Conservation (phyloP, 2,888 invertebrate species). For the Thymelicus acteon region DNA sequence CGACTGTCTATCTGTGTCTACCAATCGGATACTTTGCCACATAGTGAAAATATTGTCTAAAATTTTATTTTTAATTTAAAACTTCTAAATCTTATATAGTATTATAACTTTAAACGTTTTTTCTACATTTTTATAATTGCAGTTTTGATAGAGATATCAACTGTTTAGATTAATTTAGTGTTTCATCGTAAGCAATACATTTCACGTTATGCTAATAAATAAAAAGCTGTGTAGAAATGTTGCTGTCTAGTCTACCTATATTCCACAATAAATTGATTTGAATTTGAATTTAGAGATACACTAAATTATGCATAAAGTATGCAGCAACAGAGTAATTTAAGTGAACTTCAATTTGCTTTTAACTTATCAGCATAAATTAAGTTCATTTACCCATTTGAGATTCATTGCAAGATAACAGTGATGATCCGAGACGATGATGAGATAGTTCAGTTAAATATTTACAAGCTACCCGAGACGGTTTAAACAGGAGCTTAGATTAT, state of each 20-base stretch:
- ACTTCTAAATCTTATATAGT: too few species aligned
- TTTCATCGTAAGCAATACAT: neutral
- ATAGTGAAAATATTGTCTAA: too few species aligned
- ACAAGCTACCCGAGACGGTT: slow-evolving; percentile 60
- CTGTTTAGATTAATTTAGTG: too few species aligned
- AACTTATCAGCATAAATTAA: neutral
- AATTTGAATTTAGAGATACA: too few species aligned
- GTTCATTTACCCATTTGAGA: slow-evolving; percentile 7
- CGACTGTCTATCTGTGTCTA: too few species aligned
- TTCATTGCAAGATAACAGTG: neutral
- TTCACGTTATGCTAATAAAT: neutral
- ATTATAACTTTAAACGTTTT: too few species aligned
- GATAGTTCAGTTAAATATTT: slow-evolving; percentile 50
- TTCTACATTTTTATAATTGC: too few species aligned
- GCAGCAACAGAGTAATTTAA: neutral
- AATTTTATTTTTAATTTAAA: too few species aligned
- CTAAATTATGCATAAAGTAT: neutral
- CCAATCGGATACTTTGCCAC: too few species aligned
- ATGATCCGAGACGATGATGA: neutral
- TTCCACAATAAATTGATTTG: too few species aligned
- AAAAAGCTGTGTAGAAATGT: neutral
- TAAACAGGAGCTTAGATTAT: slow-evolving; percentile 74
- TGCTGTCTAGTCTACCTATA: too few species aligned
- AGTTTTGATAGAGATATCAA: too few species aligned
- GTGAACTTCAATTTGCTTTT: neutral